Percentiles rank a stretch among this genome's conserved stretches.
Evolutionary conservation across 2,888 invertebrate genomes (phyloP).

Genomic region (Erebia epiphron): DNA sequence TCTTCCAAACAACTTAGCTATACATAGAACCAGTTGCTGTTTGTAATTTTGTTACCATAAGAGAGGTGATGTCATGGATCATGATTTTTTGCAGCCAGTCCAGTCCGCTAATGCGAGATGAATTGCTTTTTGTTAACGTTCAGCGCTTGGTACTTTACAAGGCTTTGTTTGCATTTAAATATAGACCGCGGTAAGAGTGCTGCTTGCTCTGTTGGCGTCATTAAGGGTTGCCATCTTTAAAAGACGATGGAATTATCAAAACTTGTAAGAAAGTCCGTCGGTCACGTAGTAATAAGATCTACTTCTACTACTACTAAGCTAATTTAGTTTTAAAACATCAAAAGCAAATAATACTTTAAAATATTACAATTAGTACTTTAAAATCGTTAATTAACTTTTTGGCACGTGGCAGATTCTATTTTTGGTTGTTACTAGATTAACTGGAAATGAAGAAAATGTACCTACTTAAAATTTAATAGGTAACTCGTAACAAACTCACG

Average conservation of each 20-base stretch:
- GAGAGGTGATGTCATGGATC: constrained; percentile 72
- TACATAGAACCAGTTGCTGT: constrained; percentile 16
- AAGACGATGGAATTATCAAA: not conserved
- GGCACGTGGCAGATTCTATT: constrained; percentile 59
- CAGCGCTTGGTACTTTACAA: constrained; percentile 63
- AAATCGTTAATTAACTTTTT: constrained; percentile 58
- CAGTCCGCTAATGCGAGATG: constrained; percentile 66
- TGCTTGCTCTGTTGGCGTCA: constrained; percentile 44
- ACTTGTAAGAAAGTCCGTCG: not conserved
- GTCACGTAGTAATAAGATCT: no score
- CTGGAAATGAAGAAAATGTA: constrained; percentile 52
- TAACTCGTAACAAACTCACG: constrained; percentile 7
- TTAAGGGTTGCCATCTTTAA: not conserved
- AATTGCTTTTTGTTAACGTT: constrained; percentile 70
- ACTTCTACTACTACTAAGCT: not conserved
- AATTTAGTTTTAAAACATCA: constrained; percentile 15
- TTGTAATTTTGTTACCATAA: constrained; percentile 36
- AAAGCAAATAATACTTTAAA: not conserved
- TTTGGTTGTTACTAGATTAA: constrained; percentile 58
- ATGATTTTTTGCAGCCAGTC: constrained; percentile 67
- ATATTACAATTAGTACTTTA: not conserved
- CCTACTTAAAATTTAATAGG: constrained; percentile 17
- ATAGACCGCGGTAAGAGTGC: constrained; percentile 40
- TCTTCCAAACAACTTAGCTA: constrained; percentile 9
- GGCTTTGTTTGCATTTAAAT: constrained; percentile 63